Evolutionary conservation across 2,888 invertebrate genomes (phyloP), one percentile per base, ranked within the genome.

Genomic region (Eupithecia abbreviata): DNA sequence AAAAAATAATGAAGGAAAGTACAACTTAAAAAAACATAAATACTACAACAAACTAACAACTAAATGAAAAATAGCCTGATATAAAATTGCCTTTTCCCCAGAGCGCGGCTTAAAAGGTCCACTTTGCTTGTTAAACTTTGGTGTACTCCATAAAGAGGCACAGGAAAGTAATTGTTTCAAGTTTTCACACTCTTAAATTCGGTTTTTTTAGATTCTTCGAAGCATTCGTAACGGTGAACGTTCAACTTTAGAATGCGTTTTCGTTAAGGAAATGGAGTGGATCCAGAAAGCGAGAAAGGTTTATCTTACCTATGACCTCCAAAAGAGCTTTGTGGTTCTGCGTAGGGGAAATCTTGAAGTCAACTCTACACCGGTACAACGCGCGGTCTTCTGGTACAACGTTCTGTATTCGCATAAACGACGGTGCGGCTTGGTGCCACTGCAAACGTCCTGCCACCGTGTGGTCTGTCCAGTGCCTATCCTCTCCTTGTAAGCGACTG

Each of bases 341-440:
- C 12, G 98, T 98, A 0, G 97, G 97, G 13, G 97, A 97, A 83
- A 96, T 96, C 84, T 96, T 96, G 91, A 97, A 98, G 91, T 98
- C 98, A 71, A 98, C 97, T 75, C 98, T 93, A 90, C 98, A 98
- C 77, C 97, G 95, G 91, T 98, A 98, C 83, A 97, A 95, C 10
- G 97, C 98, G 74, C 97, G 97, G 89, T 98, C 98, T 42, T 95
- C 93, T 47, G 98, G 97, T 42, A 95, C 91, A 77, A 97, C 96
- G 87, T 96, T 96, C 77, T 97, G 96, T 84, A 96, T 96, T 74
- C 97, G 94, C 66, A 96, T 96, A 6, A 97, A 96, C 0, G 97
- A 97, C 45, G 97, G 96, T 10, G 96, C 95, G 67, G 96, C 93
- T 18, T 96, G 95, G 83, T 96, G 95, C 95, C 97, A 97, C 86